Base-by-base conservation (phyloP, 1,140 invertebrate species). In the Brachionus manjavacas region DNA sequence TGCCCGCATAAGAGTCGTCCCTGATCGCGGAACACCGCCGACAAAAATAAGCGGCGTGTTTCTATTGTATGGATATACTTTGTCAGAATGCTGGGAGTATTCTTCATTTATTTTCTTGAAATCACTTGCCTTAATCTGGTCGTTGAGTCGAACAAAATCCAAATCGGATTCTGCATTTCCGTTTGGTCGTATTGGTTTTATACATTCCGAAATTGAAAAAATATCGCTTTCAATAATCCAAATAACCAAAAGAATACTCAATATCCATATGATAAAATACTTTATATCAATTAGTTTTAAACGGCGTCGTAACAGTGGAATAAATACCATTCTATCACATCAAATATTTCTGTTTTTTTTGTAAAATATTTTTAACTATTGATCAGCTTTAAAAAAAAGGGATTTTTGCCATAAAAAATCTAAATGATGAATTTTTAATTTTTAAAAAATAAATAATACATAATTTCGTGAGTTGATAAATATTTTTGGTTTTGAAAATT, bases 1-100 rank as follows among this genome's bases (percentile, higher is more conserved):
- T 85, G 96, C 97, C 88, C 97, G 92, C 93, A 97, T 96, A 76
- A 99, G 91, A 43, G 97, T 99, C 1, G 96, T 99, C 25, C 97
- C 97, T 68, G 95, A 97, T 85, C 96, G 92, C 31, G 96, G 96
- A 87, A 98, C 95, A 74, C 96, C 96, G 28, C 96, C 96, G 88
- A 99, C 96, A 90, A 98, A 98, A 20, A 84, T 74, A 9, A 84
- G 35, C 43, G 83, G 70, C 8, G 68, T 70, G 31, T 70, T 70
- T 52, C 81, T 20, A 55, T 84, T 74, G 20, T 64, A 81, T 2
- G 79, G 79, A 81, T 81, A 81, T 12, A 81, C 52, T 43, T 81
- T 68, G 23, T 60, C 49, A 3, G 28, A 39, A 55, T 80, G 20
- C 11, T 25, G 25, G 8, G n/a, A 16, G 20, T 68, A 39, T 20